Percentiles rank a stretch among this genome's conserved stretches.
Evolutionary conservation across 2,888 invertebrate genomes (phyloP).

Genomic region (Abrostola tripartita): DNA sequence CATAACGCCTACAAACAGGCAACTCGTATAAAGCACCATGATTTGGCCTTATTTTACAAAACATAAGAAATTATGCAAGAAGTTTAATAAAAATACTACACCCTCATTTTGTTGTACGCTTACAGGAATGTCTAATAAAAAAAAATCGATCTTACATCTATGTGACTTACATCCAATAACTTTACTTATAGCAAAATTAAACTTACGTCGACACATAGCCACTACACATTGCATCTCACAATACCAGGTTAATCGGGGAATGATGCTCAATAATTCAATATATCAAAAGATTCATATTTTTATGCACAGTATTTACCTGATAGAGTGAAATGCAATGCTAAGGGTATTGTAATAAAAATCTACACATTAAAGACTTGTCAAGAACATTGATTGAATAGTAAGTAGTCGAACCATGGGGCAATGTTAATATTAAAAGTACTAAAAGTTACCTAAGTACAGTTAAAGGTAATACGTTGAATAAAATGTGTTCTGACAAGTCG

Average conservation of each 20-base stretch:
- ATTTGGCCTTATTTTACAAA: conserved; percentile 49
- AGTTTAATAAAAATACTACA: conserved; percentile 48
- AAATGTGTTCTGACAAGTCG: conserved; percentile 40
- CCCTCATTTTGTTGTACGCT: conserved; percentile 57
- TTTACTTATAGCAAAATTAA: conserved; percentile 61
- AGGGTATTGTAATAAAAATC: conserved; percentile 36
- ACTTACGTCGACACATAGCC: conserved; percentile 45
- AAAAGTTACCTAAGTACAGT: conserved; percentile 44
- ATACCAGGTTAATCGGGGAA: conserved; percentile 20
- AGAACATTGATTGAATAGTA: conserved; percentile 25
- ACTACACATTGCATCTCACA: conserved; percentile 34
- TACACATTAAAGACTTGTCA: conserved; percentile 45
- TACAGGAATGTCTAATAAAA: conserved; percentile 71
- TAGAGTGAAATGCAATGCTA: conserved; percentile 36
- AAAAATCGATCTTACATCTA: conserved; percentile 58
- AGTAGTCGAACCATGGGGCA: conserved; percentile 45
- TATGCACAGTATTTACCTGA: conserved; percentile 14
- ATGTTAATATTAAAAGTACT: conserved; percentile 32
- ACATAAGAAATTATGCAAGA: conserved; percentile 49
- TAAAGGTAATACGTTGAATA: conserved; percentile 23
- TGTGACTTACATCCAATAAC: conserved; percentile 57
- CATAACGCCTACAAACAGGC: conserved; percentile 44
- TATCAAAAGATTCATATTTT: conserved; percentile 18
- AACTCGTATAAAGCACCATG: conserved; percentile 60
- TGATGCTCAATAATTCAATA: conserved; percentile 18